Percentiles rank a stretch among this genome's conserved stretches.
phyloP scores from a whole-genome alignment of 2,113 vertebrate genomes.

The Dryoscopus gambensis region DNA sequence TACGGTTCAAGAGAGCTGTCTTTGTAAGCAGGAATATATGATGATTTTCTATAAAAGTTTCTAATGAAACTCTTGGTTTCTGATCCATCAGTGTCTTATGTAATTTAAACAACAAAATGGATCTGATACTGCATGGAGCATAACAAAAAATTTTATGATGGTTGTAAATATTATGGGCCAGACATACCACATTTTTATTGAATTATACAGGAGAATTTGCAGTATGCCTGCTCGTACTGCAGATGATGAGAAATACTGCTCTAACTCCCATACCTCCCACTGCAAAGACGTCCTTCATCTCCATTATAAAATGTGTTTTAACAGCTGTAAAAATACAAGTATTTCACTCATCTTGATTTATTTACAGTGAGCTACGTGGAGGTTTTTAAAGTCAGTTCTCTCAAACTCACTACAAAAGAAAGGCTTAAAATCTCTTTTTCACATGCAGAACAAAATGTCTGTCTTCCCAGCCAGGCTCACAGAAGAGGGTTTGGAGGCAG shows the following conservation, averaged over 20 bases:
- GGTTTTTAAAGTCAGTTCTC: background rate
- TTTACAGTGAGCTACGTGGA: background rate
- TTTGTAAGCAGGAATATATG: background rate
- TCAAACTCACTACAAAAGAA: background rate
- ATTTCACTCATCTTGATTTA: background rate
- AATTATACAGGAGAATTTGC: background rate
- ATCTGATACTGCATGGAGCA: background rate
- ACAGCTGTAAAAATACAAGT: background rate
- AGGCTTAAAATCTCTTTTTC: background rate
- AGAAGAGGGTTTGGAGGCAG: background rate
- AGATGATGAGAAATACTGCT: background rate
- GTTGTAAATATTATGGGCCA: background rate
- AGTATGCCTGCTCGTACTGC: background rate
- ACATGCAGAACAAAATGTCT: background rate
- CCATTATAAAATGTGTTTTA: background rate
- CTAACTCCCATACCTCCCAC: background rate
- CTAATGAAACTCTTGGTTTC: background rate
- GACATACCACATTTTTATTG: background rate
- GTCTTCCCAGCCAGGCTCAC: background rate
- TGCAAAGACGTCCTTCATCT: background rate
- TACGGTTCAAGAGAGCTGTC: background rate
- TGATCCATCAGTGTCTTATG: background rate
- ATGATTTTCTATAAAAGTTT: background rate
- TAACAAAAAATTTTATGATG: background rate
- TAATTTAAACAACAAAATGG: background rate